Percentiles rank a stretch among this genome's conserved stretches.
Evolutionary conservation across 1,140 invertebrate species (phyloP).

Genomic region (Formica selysi): DNA sequence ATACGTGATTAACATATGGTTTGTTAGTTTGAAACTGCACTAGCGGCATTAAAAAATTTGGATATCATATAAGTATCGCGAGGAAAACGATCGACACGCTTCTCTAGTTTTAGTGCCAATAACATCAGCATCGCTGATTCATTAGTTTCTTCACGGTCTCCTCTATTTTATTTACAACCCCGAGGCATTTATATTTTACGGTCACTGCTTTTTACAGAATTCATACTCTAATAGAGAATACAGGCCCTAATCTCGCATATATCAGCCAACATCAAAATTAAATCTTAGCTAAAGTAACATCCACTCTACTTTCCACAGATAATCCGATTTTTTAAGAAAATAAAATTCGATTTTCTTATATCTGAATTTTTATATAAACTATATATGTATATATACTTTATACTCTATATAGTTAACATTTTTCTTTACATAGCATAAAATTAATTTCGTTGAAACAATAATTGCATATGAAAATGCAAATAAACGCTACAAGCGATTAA

Average conservation of each 20-base stretch:
- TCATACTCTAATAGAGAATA: slow-evolving; percentile 48
- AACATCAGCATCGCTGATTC: slow-evolving; percentile 49
- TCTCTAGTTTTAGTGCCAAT: slow-evolving; percentile 58
- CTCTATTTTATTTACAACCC: slow-evolving; percentile 51
- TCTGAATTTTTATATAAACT: background rate
- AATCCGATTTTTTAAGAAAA: background rate
- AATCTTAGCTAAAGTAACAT: background rate
- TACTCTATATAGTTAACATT: background rate
- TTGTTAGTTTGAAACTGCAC: background rate
- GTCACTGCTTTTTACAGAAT: slow-evolving; percentile 47
- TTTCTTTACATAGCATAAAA: background rate
- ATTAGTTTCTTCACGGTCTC: slow-evolving; percentile 58
- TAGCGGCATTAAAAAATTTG: background rate
- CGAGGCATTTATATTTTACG: slow-evolving; percentile 50
- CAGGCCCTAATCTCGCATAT: background rate
- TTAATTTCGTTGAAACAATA: slow-evolving; percentile 4
- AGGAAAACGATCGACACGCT: slow-evolving; percentile 52
- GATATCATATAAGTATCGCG: background rate
- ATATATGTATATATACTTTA: too few species aligned
- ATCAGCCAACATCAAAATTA: slow-evolving; percentile 35
- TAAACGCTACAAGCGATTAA: slow-evolving; percentile 3
- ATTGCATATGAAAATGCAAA: too few species aligned
- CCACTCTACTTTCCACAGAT: background rate
- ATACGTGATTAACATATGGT: background rate
- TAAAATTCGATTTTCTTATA: background rate